Base-by-base conservation (phyloP, 2,888 invertebrate genomes). In the Pseudoips prasinana region DNA sequence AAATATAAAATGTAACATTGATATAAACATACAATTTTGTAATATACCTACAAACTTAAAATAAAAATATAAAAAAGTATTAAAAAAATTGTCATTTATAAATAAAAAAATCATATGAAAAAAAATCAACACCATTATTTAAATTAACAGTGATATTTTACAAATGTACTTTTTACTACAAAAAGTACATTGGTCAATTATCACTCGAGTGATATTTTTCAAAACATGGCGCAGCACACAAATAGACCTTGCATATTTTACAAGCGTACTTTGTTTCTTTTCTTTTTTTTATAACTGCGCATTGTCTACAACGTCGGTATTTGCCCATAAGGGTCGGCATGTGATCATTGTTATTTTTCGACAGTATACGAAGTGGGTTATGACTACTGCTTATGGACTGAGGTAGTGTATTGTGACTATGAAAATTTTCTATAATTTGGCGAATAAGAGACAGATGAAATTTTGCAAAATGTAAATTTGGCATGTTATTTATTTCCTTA, bases 211-310 rank as follows among this genome's bases (percentile, higher is more conserved):
- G 37, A 37, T 37, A 37, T 28, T 33, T 33, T 24, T 33, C 25
- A 7, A 37, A 37, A 37, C 33, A 37, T 27, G 37, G 33, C 0
- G 37, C 37, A 27, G 33, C 37, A 28, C 37, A 33, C 22, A 45
- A 32, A 42, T 45, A 42, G 8, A 45, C 42, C 17, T 35, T 46
- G 27, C 42, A 46, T 25, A 24, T 42, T 39, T 30, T 20, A 38
- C 42, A 42, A 27, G 29, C 3, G 31, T 32, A 46, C 22, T 7
- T 9, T 27, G 46, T 47, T 29, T 47, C 25, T 33, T 37, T 37
- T 26, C 46, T 32, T 25, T 29, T 18, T 31, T 40, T 39, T 31
- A 31, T 34, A 31, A 30, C 1, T 25, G 34, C 29, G 29, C 44
- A 47, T 24, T 33, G 22, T 45, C 31, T 47, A 20, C 47, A 47